Conservation (phyloP, 92 coral and sea anemone genomes). For the Galaxea fascicularis region DNA sequence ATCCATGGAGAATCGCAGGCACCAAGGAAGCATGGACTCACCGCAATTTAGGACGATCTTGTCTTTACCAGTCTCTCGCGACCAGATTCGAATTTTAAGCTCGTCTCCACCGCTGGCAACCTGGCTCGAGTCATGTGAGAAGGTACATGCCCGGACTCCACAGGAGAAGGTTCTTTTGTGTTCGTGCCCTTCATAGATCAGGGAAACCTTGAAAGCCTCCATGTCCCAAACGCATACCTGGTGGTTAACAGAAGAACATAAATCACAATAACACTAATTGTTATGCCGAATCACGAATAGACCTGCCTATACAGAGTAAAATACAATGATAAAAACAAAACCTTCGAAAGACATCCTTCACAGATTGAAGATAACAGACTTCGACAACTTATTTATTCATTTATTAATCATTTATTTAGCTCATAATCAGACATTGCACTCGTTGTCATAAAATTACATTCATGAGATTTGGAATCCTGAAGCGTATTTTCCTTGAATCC, state of each 20-base stretch:
- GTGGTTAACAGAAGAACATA: not conserved
- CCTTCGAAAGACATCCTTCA: too few species aligned
- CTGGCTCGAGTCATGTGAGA: constrained; percentile 63
- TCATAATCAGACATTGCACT: too few species aligned
- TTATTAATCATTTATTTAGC: too few species aligned
- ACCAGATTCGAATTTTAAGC: constrained; percentile 73
- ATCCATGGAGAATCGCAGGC: constrained; percentile 64
- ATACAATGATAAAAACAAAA: too few species aligned
- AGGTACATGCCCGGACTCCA: constrained; percentile 74
- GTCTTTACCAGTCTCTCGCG: constrained; percentile 68
- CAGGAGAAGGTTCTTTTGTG: constrained; percentile 74
- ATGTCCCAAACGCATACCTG: constrained; percentile 76
- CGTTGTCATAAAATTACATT: too few species aligned
- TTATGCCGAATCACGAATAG: too few species aligned
- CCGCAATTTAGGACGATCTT: constrained; percentile 62
- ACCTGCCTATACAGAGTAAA: too few species aligned
- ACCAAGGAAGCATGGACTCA: constrained; percentile 65
- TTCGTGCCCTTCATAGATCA: constrained; percentile 71
- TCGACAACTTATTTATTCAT: too few species aligned
- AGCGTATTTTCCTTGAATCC: too few species aligned
- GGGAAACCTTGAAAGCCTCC: constrained; percentile 45
- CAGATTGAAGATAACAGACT: not conserved
- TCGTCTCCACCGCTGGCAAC: constrained; percentile 84
- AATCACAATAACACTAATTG: not conserved
- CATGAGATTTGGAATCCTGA: too few species aligned